These are phyloP conservation scores for Campylorhamphus procurvoides DNA, from an alignment of 2,113 vertebrate species.

Conservation along the genomic window DNA sequence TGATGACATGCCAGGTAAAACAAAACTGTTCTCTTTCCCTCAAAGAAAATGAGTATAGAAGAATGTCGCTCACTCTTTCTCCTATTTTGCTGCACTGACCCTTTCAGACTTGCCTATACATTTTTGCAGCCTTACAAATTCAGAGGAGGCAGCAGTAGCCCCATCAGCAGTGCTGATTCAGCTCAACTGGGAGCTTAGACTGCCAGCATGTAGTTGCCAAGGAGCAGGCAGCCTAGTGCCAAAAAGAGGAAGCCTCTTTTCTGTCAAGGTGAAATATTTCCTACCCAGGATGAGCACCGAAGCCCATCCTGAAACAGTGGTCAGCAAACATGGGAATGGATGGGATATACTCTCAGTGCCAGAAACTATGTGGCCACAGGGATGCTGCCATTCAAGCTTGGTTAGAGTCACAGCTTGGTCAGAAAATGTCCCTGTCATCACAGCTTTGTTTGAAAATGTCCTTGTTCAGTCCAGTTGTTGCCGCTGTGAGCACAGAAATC, in stretches of 20 bases:
- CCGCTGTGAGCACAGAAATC: not conserved
- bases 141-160: not conserved
- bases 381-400: not conserved
- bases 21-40: not conserved
- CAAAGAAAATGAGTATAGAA: not conserved
- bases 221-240: not conserved
- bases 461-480: not conserved
- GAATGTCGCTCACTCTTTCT: not conserved
- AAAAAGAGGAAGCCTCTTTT: not conserved
- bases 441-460: not conserved
- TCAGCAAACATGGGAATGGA: not conserved
- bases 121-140: not conserved
- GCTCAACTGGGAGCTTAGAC: not conserved
- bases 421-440: not conserved
- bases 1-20: not conserved
- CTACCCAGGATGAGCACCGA: not conserved
- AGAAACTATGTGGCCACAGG: not conserved
- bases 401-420: not conserved
- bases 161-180: not conserved
- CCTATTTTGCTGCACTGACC: not conserved
- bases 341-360: not conserved
- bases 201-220: not conserved
- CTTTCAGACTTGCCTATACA: not conserved
- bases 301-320: not conserved
- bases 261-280: not conserved